A percentile compares a stretch with the other conserved stretches of the same genome.
Evolutionary conservation across 1,140 invertebrate genomes (phyloP).

Genomic region (Drosophila ananassae): DNA sequence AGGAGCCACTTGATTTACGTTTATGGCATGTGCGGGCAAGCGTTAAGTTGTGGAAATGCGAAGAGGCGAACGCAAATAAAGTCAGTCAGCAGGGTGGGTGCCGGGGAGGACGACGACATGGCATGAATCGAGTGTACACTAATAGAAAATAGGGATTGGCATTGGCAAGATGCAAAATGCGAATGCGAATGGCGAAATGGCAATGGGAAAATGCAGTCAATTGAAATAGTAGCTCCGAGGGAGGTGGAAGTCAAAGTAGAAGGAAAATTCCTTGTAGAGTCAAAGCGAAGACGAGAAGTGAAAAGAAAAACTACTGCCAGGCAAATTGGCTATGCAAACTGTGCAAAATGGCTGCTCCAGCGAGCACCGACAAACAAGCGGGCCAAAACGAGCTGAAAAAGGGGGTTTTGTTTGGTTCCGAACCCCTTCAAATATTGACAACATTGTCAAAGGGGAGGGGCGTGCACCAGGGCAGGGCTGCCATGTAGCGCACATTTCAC

Average conservation of each 20-base stretch:
- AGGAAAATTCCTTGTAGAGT: constrained; percentile 39
- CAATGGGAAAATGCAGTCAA: constrained; percentile 58
- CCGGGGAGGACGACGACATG: constrained; percentile 31
- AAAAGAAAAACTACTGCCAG: constrained; percentile 48
- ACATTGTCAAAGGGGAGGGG: constrained; percentile 50
- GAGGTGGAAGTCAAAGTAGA: constrained; percentile 23
- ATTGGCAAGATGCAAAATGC: constrained; percentile 14
- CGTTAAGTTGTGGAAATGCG: constrained; percentile 62
- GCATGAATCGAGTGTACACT: constrained; percentile 8
- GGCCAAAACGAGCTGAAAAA: constrained; percentile 15
- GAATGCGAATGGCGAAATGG: constrained; percentile 30
- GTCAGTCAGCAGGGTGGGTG: constrained; percentile 14
- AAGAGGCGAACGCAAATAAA: constrained; percentile 54
- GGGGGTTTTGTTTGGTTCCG: constrained; percentile 2
- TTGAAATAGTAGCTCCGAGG: constrained; percentile 60
- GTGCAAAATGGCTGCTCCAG: constrained; percentile 69
- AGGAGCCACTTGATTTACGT: constrained; percentile 58
- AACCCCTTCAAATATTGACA: constrained; percentile 54
- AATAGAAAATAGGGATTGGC: constrained; percentile 33
- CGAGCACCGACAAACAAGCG: constrained; percentile 67
- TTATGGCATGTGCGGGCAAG: constrained; percentile 58
- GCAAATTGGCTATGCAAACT: constrained; percentile 79
- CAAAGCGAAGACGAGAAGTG: constrained; percentile 44
- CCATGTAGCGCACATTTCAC: constrained; percentile 23
- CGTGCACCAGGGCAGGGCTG: constrained; percentile 1